Evolutionary conservation across 1,140 invertebrate genomes (phyloP).

Genomic region (Maniola jurtina): DNA sequence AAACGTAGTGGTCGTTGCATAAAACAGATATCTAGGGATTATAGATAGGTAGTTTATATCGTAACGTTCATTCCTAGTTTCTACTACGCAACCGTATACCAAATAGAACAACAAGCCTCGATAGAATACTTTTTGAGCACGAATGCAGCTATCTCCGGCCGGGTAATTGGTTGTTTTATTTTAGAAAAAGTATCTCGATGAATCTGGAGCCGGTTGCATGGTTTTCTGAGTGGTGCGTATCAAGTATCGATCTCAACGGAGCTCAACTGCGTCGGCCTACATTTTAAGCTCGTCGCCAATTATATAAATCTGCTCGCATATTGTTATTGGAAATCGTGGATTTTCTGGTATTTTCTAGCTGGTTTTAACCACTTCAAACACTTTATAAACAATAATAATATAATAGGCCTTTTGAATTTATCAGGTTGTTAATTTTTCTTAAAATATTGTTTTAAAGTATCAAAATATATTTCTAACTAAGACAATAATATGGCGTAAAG

Average conservation of each 20-base stretch:
- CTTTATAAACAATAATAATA: no score
- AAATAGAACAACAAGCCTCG: not conserved
- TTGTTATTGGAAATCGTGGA: not conserved
- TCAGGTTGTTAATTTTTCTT: no score
- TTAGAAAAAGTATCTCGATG: conserved; percentile 34
- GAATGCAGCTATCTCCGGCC: not conserved
- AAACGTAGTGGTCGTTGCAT: no score
- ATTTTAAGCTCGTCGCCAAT: conserved; percentile 60
- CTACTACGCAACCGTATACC: no score
- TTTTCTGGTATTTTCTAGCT: not conserved
- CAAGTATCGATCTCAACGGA: conserved; percentile 66
- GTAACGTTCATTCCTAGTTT: no score
- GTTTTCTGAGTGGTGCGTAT: conserved; percentile 67
- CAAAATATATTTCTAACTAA: no score
- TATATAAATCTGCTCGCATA: not conserved
- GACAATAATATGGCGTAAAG: no score
- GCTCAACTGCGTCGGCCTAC: conserved; percentile 62
- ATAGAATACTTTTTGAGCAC: conserved; percentile 2
- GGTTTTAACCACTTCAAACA: no score
- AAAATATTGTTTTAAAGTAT: no score
- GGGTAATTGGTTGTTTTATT: conserved; percentile 21
- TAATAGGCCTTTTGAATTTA: no score
- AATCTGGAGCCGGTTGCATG: conserved; percentile 45
- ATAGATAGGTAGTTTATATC: no score
- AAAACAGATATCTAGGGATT: no score